phyloP scores from a whole-genome alignment of 2,888 invertebrate genomes.

The Priocnemis perturbator region DNA sequence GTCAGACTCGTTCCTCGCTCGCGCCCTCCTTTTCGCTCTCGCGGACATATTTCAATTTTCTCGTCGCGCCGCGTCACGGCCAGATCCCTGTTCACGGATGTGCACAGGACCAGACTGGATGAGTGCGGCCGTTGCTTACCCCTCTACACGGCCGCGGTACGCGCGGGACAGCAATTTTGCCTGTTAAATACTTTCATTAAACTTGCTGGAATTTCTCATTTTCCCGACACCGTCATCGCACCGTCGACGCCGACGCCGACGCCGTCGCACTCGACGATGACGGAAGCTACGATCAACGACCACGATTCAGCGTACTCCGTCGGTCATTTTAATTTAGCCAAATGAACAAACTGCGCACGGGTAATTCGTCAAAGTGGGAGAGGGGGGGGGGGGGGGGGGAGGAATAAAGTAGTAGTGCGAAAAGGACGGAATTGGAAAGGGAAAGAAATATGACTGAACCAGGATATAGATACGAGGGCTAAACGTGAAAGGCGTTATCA shows the following conservation, averaged over 20 bases:
- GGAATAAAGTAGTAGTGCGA: too few relatives aligned
- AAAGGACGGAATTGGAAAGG: too few relatives aligned
- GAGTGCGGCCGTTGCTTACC: not conserved
- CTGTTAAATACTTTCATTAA: constrained; percentile 65
- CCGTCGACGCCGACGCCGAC: constrained; percentile 11
- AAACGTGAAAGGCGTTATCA: too few relatives aligned
- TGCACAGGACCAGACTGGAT: not conserved
- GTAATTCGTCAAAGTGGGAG: too few relatives aligned
- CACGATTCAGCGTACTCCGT: constrained; percentile 11
- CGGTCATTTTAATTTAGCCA: constrained; percentile 44
- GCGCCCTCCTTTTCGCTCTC: not conserved
- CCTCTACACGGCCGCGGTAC: constrained; percentile 10
- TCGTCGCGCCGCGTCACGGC: not conserved
- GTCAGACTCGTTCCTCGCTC: too few relatives aligned
- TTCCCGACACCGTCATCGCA: constrained; percentile 47
- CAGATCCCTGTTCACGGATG: not conserved
- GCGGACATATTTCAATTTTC: constrained; percentile 4
- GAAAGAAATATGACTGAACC: too few relatives aligned
- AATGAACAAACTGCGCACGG: constrained; percentile 37
- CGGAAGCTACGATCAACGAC: not conserved
- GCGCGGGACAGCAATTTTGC: constrained; percentile 48
- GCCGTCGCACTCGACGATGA: constrained; percentile 8
- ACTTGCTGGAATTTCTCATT: constrained; percentile 59
- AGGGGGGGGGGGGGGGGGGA: too few relatives aligned
- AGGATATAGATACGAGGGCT: too few relatives aligned